Base-by-base conservation (phyloP, 2,797 vertebrate genomes). In the Gallinago nigripennis region DNA sequence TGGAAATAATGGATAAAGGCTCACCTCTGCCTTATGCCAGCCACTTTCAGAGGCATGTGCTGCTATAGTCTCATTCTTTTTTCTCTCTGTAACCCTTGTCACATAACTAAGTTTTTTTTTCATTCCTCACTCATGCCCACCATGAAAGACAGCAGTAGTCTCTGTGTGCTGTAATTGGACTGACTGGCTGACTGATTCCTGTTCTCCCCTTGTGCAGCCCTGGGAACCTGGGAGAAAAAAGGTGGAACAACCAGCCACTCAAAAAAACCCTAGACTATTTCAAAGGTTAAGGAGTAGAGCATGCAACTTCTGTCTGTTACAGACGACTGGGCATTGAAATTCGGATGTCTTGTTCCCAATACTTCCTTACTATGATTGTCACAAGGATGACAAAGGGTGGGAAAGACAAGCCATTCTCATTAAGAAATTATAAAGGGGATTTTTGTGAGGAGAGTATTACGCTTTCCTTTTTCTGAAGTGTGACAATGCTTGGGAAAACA, bases 211-310 rank as follows among this genome's bases (percentile, higher is more conserved):
- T 12, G 7, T 93, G 88, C 66, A 94, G 89, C 87, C 82, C 64
- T 94, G 58, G 86, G 86, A 96, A 97, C 94, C 90, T 95, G 70
- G 80, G 71, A 89, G 53, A 66, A 93, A 97, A 89, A 95, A 92
- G 91, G 94, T 96, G 91, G 86, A 97, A 96, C 92, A 94, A 95
- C 92, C 79, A 97, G 90, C 86, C 92, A 90, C 81, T 95, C 92
- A 96, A 95, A 96, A 96, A 91, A 77, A 16, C 2, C 25, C 80
- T 65, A 92, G 95, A 90, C 92, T 94, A 71, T 96, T 94, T 94
- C 92, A 97, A 95, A 97, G 96, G 96, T 96, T 97, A 96, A 96
- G 63, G 95, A 96, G 73, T 93, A 82, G 81, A 94, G 82, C 83
- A 72, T 94, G 88, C 79, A 89, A 92, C 92, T 93, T 94, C 96